Evolutionary conservation across 2,797 vertebrate genomes (phyloP).

Genomic region (Anomalospiza imberbis): DNA sequence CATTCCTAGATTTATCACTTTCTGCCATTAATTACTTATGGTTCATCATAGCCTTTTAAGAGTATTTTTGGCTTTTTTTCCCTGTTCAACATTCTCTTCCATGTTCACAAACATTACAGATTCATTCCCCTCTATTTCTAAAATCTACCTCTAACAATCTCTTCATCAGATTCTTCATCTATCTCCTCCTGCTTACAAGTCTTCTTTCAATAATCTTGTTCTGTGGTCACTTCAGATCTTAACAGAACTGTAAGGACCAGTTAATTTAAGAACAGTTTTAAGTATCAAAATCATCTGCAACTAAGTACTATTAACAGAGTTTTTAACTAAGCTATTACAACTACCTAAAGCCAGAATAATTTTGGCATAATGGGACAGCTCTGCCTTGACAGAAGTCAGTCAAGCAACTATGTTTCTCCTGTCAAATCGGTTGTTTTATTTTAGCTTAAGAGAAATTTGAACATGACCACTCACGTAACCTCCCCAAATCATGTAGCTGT

Average conservation of each 20-base stretch:
- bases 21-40: background rate
- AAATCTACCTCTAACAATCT: background rate
- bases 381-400: background rate
- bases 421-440: background rate
- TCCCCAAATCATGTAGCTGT: background rate
- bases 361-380: background rate
- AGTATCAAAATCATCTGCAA: background rate
- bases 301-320: background rate
- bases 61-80: background rate
- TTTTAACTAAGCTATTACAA: background rate
- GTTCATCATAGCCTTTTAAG: background rate
- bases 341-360: background rate
- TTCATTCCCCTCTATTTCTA: background rate
- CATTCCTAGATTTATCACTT: background rate
- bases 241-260: background rate
- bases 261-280: background rate
- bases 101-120: background rate
- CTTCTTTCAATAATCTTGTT: background rate
- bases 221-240: background rate
- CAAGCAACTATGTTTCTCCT: background rate
- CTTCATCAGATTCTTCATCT: background rate
- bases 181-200: background rate
- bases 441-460: background rate
- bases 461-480: background rate
- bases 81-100: background rate